Base-by-base conservation (phyloP, 2,888 invertebrate genomes). In the Sphaerophoria taeniata region DNA sequence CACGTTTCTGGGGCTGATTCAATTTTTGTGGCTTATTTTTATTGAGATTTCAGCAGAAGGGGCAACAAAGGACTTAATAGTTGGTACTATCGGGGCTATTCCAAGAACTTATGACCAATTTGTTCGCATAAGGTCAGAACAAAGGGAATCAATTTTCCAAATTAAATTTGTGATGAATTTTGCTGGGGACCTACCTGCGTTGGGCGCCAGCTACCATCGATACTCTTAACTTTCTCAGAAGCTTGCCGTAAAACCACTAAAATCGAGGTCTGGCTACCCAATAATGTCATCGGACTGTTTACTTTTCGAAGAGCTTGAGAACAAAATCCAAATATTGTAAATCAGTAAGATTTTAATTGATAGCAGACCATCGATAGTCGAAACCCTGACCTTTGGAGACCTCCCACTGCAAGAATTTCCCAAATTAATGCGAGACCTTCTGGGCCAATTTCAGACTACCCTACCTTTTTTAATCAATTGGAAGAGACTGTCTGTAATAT, bases 1-100 rank as follows among this genome's bases (percentile, higher is more conserved):
- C 60, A 60, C 60, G 58, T 60, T 39, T 60, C 24, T 39, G 3
- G 12, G 39, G 24, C 16, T 60, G 60, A 60, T 60, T 60, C 39
- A 43, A 60, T 43, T 12, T 60, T 60, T 43, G 60, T 60, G 43
- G 24, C 12, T 11, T 39, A 39, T 7, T 55, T 55, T n/a, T 16
- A 14, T 58, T 58, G 36, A 24, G 24, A 24, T 9, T 58, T 11
- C 4, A 24, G 2, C 43, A 6, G 9, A 39, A 58, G 6, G 11
- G 14, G 12, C 16, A 34, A 16, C 6, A 39, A 39, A 39, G 11
- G 0, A 43, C 60, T 43, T 43, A 43, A 60, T 60, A 39, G 60
- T 60, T 43, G 12, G 16, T 60, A 24, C 39, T 16, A 12, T 43
- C 3, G 11, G 16, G 12, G 36, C 24, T 43, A 5, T 39, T 39